Conservation (phyloP, 2,113 vertebrate species). For the Salvator merianae region DNA sequence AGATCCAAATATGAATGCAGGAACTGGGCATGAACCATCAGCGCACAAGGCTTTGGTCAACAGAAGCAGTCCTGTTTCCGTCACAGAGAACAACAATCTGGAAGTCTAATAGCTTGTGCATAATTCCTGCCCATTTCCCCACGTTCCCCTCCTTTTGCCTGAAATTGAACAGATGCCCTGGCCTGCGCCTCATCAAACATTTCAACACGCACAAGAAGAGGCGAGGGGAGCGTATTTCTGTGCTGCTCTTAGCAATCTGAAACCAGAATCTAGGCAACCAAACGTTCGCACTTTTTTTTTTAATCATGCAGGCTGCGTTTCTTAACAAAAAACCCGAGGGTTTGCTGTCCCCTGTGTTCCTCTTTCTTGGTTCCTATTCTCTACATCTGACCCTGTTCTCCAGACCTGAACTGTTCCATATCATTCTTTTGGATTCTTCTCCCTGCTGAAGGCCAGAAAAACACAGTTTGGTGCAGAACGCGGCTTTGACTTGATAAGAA, state of each 20-base stretch:
- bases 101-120: background rate
- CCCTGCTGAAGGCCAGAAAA: constrained; percentile 29
- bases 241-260: background rate
- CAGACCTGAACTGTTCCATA: background rate
- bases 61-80: background rate
- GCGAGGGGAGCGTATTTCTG: rapidly evolving
- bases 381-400: constrained; percentile 44
- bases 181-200: background rate
- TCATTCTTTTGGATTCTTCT: constrained; percentile 20
- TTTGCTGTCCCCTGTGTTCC: background rate
- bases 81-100: background rate
- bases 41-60: background rate
- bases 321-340: background rate
- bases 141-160: background rate
- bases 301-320: background rate
- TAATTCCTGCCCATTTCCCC: rapidly evolving
- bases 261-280: background rate
- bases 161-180: background rate
- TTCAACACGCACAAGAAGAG: rapidly evolving
- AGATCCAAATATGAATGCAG: background rate
- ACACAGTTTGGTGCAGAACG: background rate
- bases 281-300: background rate
- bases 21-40: background rate
- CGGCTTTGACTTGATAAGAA: constrained; percentile 21
- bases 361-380: background rate